A percentile compares a stretch with the other conserved stretches of the same genome.
phyloP scores from a whole-genome alignment of 1,140 invertebrate species.

The Drosophila pallidifrons region DNA sequence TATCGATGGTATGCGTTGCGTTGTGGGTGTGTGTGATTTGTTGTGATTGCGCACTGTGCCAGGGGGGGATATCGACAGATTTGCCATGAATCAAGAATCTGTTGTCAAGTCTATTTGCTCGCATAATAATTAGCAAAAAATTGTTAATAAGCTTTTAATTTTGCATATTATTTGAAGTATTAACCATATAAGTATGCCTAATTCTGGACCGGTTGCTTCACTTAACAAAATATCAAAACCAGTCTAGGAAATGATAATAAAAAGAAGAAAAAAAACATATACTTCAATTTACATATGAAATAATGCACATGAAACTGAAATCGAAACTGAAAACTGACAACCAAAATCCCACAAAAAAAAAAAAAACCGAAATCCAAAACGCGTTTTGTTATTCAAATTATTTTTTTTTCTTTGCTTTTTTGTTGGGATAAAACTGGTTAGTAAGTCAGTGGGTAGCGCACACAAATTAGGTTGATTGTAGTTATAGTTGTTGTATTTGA shows the following conservation, averaged over 20 bases:
- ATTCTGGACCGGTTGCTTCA: constrained; percentile 70
- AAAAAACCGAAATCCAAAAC: constrained; percentile 60
- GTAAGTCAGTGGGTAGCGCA: constrained; percentile 80
- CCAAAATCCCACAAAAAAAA: constrained; percentile 5
- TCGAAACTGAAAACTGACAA: constrained; percentile 64
- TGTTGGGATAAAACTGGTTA: constrained; percentile 74
- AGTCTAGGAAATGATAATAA: constrained; percentile 51
- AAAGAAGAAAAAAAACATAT: constrained; percentile 19
- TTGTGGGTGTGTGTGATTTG: neutral
- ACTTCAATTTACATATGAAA: constrained; percentile 68
- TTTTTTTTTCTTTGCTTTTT: constrained; percentile 32
- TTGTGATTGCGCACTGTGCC: constrained; percentile 62
- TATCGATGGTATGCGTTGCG: constrained; percentile 36
- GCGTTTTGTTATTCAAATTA: constrained; percentile 80
- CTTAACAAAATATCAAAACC: constrained; percentile 50
- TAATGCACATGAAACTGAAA: constrained; percentile 71
- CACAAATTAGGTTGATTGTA: constrained; percentile 64
- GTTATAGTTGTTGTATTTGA: constrained; percentile 7
- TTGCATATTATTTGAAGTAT: constrained; percentile 39
- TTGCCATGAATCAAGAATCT: constrained; percentile 38
- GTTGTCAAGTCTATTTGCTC: constrained; percentile 55
- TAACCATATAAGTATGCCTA: constrained; percentile 56
- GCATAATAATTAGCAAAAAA: constrained; percentile 67
- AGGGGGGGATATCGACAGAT: constrained; percentile 43
- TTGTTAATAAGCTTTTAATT: constrained; percentile 44